Base-by-base conservation (phyloP, 2,888 invertebrate species). In the Iphiclides podalirius region DNA sequence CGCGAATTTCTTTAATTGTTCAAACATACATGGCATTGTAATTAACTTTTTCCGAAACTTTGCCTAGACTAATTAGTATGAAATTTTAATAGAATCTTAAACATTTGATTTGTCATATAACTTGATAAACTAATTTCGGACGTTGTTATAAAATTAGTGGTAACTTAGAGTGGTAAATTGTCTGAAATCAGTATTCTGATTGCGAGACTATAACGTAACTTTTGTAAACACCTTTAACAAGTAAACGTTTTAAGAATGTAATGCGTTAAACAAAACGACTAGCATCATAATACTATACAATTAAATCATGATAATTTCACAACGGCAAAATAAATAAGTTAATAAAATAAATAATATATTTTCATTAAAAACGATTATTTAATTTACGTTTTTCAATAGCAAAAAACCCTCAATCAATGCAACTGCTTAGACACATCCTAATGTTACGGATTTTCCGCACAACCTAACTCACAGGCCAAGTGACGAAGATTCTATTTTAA, bases 281-380 rank as follows among this genome's bases (percentile, higher is more conserved):
- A 86, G 86, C 75, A 84, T 85, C 85, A 72, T 85, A 85, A 85
- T 85, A 86, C 85, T 84, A 67, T 70, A 47, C 15, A 12, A 17
- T 15, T 4, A 20, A 4, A 20, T 20, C 20, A 20, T 20, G 6
- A 33, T 23, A 13, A 44, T 44, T 15, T 37, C 37, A 26, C 14
- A 12, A 45, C 16, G n/a, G 37, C 36, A 48, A 52, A 43, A 58
- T 55, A 36, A 33, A 43, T 47, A 53, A 55, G 55, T 55, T 56
- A 28, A 9, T 9, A 8, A 28, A 2, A 28, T 6, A 6, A 28
- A 9, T 28, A 28, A 28, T 2, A 28, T 28, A 20, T 20, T 4
- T 41, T 47, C 45, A 38, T 39, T 52, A 54, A 53, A 20, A 35
- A 47, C 44, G 47, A 53, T 51, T 54, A 49, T 35, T 44, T 43